Evolutionary conservation across 2,888 invertebrate species (phyloP), one percentile per base, ranked within the genome.

Genomic region (Folsomia candida): DNA sequence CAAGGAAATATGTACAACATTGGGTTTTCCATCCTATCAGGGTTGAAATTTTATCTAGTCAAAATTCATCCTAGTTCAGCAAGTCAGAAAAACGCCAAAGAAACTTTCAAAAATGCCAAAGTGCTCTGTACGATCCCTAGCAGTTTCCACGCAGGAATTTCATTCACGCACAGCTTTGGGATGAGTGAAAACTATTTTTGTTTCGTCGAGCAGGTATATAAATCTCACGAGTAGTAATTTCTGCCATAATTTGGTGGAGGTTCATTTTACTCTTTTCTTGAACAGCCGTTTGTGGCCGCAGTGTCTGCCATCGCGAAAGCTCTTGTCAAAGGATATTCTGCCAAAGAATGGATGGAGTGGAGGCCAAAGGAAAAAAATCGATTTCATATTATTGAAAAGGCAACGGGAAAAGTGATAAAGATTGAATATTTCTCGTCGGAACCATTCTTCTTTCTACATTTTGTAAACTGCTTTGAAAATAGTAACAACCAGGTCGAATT

Each of bases 131-230:
- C 81, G 2, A 81, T 84, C 60, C 80, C 82, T 3, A 81, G 82
- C 14, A 81, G 81, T 59, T 76, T 72, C 64, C 81, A 81, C 77
- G 82, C 79, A 54, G 81, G 82, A 71, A 80, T 82, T 69, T 80
- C 81, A 2, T 87, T 86, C 81, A 83, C 83, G 74, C 87, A 87
- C 81, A 86, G 86, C 73, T 87, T 87, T 77, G 85, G 83, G 20
- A 83, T 87, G 81, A 84, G 85, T 0, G 84, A 86, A 71, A 85
- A 86, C 73, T 86, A 85, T 80, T 81, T 86, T 27, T 80, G 87
- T 18, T 82, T 86, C 68, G 80, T 86, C 51, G 87, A 87, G 77
- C 85, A 85, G 72, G 57, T 57, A 14, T n/a, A 6, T 57, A 9
- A 57, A 14, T 14, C 20, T 57, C 9, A n/a, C 20, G 9, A 18